Evolutionary conservation across 2,888 invertebrate genomes (phyloP).

Genomic region (Pteria penguin): DNA sequence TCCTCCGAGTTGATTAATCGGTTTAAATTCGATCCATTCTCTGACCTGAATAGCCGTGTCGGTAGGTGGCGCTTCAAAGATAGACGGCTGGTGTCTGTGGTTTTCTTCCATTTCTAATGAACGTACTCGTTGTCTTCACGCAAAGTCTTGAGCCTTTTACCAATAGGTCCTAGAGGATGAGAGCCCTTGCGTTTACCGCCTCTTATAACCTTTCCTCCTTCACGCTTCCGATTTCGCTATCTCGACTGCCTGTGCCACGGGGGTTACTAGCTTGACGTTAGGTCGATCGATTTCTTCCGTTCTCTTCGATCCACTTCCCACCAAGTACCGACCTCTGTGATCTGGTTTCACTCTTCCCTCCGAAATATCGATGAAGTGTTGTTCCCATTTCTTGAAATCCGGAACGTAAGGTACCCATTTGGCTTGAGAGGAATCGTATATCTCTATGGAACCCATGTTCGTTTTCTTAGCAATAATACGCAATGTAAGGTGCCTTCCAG

Average conservation of each 20-base stretch:
- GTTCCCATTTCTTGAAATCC: slow-evolving; percentile 19
- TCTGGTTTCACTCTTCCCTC: slow-evolving; percentile 23
- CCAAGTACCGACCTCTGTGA: slow-evolving; percentile 17
- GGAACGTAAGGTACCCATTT: slow-evolving; percentile 10
- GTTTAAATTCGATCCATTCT: slow-evolving; percentile 40
- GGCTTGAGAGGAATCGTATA: neutral
- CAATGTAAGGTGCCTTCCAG: neutral
- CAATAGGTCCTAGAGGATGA: neutral
- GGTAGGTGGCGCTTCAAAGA: neutral
- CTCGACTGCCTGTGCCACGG: slow-evolving; percentile 28
- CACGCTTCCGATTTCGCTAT: slow-evolving; percentile 17
- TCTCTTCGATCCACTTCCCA: neutral
- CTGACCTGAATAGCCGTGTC: slow-evolving; percentile 24
- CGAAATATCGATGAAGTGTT: slow-evolving; percentile 27
- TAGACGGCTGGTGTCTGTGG: slow-evolving; percentile 13
- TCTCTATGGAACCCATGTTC: slow-evolving; percentile 19
- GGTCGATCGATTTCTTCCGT: neutral
- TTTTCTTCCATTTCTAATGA: slow-evolving; percentile 6
- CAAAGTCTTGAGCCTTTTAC: neutral
- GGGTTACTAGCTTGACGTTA: slow-evolving; percentile 26
- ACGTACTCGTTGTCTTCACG: neutral
- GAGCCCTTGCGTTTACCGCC: slow-evolving; percentile 1
- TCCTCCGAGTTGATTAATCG: slow-evolving; percentile 31
- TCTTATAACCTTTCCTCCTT: slow-evolving; percentile 9
- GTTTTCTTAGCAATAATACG: neutral